phyloP scores from a whole-genome alignment of 2,113 vertebrate genomes.

The Daubentonia madagascariensis region DNA sequence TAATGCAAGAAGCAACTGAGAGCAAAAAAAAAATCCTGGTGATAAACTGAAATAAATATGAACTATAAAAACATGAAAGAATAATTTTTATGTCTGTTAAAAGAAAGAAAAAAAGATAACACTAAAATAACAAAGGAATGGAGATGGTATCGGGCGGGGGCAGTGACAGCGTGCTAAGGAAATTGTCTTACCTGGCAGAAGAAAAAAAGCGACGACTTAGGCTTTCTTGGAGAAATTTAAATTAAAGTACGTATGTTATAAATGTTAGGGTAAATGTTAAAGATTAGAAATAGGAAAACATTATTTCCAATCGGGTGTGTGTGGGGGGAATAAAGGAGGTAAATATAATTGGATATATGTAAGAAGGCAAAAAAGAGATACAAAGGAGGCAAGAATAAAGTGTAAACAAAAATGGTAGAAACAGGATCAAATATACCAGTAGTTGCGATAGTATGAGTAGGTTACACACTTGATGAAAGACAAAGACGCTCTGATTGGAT shows the following conservation, averaged over 20 bases:
- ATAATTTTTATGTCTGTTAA: background rate
- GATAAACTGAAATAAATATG: background rate
- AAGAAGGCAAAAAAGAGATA: background rate
- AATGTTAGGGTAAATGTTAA: background rate
- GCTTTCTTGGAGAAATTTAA: background rate
- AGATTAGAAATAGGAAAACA: background rate
- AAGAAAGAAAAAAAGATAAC: background rate
- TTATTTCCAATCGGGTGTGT: background rate
- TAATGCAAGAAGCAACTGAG: background rate
- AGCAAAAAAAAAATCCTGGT: background rate
- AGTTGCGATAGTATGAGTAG: background rate
- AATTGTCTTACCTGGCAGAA: background rate
- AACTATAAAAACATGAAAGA: background rate
- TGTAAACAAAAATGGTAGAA: background rate
- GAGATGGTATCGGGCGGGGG: background rate
- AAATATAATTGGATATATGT: background rate
- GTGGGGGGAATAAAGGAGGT: background rate
- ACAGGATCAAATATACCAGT: background rate
- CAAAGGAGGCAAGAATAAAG: background rate
- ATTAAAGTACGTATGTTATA: background rate
- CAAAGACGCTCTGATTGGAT: background rate
- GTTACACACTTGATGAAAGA: background rate
- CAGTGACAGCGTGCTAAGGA: background rate
- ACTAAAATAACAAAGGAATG: background rate
- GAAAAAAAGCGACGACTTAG: background rate